These are phyloP conservation scores for Dryococelus australis DNA, from an alignment of 2,888 invertebrate genomes.

Conservation along the genomic window DNA sequence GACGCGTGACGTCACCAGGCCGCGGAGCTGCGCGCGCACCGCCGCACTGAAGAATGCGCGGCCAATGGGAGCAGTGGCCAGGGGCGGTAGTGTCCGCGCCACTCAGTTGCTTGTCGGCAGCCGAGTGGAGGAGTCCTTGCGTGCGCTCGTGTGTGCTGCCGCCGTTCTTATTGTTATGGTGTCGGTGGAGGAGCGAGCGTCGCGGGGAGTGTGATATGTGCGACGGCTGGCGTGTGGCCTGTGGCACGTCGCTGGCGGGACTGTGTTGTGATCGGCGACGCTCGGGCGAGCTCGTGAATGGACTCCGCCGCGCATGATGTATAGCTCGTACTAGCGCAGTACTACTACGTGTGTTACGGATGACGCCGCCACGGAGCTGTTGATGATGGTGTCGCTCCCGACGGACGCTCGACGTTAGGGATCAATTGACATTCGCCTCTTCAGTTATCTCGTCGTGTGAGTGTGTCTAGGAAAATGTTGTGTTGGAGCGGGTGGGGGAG, in stretches of 20 bases:
- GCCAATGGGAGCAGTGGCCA: conserved; percentile 16
- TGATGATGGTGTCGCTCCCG: conserved; percentile 10
- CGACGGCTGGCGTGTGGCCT: background rate
- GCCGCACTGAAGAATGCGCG: conserved; percentile 1
- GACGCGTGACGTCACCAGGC: background rate
- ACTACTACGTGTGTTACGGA: background rate
- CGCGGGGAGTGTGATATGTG: background rate
- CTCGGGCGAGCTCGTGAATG: background rate
- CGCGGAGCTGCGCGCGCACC: conserved; percentile 16
- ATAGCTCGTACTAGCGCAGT: background rate
- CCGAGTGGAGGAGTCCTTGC: background rate
- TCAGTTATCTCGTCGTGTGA: background rate
- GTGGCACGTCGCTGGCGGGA: background rate
- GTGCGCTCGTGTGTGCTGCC: background rate
- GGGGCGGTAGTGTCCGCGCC: background rate
- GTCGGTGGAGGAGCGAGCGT: background rate
- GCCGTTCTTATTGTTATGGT: background rate
- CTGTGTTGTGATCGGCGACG: background rate
- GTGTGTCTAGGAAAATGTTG: background rate
- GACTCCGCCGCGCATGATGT: background rate
- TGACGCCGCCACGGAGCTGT: background rate
- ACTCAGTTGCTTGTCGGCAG: background rate
- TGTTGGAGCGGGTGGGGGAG: background rate
- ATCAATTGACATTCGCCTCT: background rate
- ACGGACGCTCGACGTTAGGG: conserved; percentile 16